Evolutionary conservation across 2,113 vertebrate species (phyloP).

Genomic region (Crotalus viridis): DNA sequence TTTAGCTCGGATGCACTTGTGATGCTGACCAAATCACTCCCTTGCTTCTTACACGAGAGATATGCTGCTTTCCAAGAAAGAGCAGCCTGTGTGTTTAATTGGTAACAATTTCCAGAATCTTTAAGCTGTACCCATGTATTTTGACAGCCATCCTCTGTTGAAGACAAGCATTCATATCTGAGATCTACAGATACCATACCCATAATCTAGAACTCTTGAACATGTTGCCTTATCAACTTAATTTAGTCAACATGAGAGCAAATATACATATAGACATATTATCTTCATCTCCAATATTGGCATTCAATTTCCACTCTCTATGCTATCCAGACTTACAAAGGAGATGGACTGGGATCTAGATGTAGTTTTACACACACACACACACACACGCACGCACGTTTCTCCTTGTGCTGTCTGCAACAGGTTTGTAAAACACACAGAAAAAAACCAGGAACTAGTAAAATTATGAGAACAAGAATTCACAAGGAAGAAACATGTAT

Average conservation of each 20-base stretch:
- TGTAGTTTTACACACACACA: not conserved
- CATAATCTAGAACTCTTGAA: not conserved
- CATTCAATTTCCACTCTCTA: not conserved
- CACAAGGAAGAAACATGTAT: not conserved
- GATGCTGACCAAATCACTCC: conserved; percentile 87
- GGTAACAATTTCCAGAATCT: conserved; percentile 80
- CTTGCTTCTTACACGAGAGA: conserved; percentile 86
- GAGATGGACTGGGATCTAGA: too few species aligned
- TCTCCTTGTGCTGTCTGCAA: not conserved
- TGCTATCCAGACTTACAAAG: not conserved
- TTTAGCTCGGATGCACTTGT: conserved; percentile 68
- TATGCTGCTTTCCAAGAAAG: conserved; percentile 91
- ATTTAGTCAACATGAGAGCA: not conserved
- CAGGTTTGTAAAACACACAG: not conserved
- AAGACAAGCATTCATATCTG: conserved; percentile 45
- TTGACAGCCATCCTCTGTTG: conserved; percentile 82
- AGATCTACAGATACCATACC: not conserved
- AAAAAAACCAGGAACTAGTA: not conserved
- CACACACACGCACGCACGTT: not conserved
- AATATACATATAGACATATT: not conserved
- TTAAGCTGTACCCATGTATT: conserved; percentile 73
- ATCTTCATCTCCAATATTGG: not conserved
- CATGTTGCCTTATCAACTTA: not conserved
- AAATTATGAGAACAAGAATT: not conserved
- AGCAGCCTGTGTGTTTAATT: conserved; percentile 79